Conservation (phyloP, 2,888 invertebrate species). For the Tortrix viridana region DNA sequence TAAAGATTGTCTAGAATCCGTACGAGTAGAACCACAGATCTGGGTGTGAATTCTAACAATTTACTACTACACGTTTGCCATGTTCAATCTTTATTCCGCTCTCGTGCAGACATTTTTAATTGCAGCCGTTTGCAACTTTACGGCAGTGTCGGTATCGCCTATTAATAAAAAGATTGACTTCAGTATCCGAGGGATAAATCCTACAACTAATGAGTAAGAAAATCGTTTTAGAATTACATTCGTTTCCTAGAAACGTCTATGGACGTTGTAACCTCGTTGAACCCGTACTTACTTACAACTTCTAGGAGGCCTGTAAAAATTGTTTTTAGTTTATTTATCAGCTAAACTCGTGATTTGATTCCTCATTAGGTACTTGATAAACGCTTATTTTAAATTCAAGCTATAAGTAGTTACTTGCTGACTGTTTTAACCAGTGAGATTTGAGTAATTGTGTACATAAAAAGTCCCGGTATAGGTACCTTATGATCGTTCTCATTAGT, state of each 20-base stretch:
- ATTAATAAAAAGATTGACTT: constrained; percentile 26
- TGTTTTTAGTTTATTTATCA: not conserved
- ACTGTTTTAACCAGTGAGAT: not conserved
- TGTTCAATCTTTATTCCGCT: constrained; percentile 23
- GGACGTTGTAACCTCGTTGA: constrained; percentile 17
- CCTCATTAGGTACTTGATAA: not conserved
- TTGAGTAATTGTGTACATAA: constrained; percentile 23
- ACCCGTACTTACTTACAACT: not conserved
- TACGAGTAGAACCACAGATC: not conserved
- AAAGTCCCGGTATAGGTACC: constrained; percentile 43
- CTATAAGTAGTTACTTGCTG: too few species aligned
- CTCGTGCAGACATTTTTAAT: constrained; percentile 21
- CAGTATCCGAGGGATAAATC: constrained; percentile 23
- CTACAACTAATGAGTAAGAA: constrained; percentile 30
- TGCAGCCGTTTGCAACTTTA: constrained; percentile 18
- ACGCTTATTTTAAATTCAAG: not conserved
- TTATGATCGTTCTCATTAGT: constrained; percentile 60
- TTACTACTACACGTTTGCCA: constrained; percentile 11
- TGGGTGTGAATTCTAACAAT: constrained; percentile 12
- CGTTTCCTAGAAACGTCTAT: constrained; percentile 22
- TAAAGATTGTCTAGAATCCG: not conserved
- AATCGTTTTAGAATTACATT: constrained; percentile 25
- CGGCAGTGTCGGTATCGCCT: constrained; percentile 1
- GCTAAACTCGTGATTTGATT: not conserved
- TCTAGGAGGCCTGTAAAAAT: not conserved